Percentiles rank a stretch among this genome's conserved stretches.
phyloP scores from a whole-genome alignment of 2,113 vertebrate species.

The Platichthys flesus region DNA sequence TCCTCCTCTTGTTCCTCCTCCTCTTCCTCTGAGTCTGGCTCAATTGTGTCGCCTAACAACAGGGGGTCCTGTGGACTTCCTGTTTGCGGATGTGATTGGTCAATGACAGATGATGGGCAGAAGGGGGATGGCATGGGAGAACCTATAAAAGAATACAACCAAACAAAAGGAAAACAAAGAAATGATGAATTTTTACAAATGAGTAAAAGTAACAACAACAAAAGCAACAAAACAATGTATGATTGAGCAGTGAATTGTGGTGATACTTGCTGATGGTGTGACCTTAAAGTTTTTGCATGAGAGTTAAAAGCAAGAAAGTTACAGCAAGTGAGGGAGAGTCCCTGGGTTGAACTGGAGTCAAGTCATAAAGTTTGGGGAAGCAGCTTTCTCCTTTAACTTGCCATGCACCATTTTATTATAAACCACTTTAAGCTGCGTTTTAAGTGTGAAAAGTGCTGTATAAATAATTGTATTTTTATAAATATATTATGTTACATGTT shows the following conservation, averaged over 20 bases:
- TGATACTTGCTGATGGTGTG: constrained; percentile 18
- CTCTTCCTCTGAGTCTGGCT: constrained; percentile 64
- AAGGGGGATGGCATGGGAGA: constrained; percentile 78
- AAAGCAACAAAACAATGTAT: constrained; percentile 6
- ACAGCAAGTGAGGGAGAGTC: no score
- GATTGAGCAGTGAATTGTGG: neutral
- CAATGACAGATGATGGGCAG: constrained; percentile 76
- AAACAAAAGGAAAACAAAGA: constrained; percentile 34
- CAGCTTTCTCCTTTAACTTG: no score
- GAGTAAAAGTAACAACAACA: constrained; percentile 21
- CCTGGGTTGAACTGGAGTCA: neutral
- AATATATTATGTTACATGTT: no score
- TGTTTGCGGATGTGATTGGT: constrained; percentile 74
- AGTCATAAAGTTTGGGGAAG: no score
- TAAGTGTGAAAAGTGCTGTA: no score
- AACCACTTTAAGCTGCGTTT: no score
- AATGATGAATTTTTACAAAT: constrained; percentile 34
- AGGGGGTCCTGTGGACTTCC: constrained; percentile 64
- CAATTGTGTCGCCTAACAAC: constrained; percentile 58
- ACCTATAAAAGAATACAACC: constrained; percentile 67
- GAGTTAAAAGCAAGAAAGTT: neutral
- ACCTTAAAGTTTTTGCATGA: neutral
- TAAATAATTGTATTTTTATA: no score
- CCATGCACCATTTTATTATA: no score
- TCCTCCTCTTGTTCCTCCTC: constrained; percentile 60